Percentiles rank a stretch among this genome's conserved stretches.
phyloP scores from a whole-genome alignment of 2,113 vertebrate species.

The Elaphurus davidianus region DNA sequence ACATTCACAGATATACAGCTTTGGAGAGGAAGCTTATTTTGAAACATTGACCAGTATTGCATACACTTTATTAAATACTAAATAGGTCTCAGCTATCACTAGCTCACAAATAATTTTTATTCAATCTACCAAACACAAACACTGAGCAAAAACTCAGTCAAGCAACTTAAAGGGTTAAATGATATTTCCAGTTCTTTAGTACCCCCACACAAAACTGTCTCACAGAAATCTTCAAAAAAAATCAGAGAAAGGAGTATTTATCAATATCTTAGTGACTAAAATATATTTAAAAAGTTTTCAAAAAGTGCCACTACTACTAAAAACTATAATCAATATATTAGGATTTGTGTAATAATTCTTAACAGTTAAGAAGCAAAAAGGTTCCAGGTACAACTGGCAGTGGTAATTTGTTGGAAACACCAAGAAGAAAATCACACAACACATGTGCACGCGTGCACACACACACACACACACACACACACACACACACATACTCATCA shows the following conservation, averaged over 20 bases:
- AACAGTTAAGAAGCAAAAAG: not conserved
- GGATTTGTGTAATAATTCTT: not conserved
- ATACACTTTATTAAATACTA: constrained; percentile 1
- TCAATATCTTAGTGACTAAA: not conserved
- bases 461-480: not conserved
- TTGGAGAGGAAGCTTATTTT: not conserved
- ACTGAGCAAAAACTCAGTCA: not conserved
- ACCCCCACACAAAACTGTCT: not conserved
- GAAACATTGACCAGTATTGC: not conserved
- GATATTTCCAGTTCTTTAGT: not conserved
- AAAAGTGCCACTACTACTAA: constrained; percentile 1
- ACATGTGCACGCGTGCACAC: fast-evolving
- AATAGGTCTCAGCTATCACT: not conserved
- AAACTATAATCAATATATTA: not conserved
- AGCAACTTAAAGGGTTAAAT: constrained; percentile 15
- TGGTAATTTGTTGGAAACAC: not conserved
- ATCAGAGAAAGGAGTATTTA: not conserved
- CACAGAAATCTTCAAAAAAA: constrained; percentile 15
- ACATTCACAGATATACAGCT: not conserved
- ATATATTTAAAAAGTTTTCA: not conserved
- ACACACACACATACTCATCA: not conserved
- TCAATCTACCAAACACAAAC: not conserved
- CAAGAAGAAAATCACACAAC: not conserved
- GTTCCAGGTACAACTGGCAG: not conserved
- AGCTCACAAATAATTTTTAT: constrained; percentile 17